Evolutionary conservation across 2,888 invertebrate genomes (phyloP), one percentile per base, ranked within the genome.

Genomic region (Ochlodes sylvanus): DNA sequence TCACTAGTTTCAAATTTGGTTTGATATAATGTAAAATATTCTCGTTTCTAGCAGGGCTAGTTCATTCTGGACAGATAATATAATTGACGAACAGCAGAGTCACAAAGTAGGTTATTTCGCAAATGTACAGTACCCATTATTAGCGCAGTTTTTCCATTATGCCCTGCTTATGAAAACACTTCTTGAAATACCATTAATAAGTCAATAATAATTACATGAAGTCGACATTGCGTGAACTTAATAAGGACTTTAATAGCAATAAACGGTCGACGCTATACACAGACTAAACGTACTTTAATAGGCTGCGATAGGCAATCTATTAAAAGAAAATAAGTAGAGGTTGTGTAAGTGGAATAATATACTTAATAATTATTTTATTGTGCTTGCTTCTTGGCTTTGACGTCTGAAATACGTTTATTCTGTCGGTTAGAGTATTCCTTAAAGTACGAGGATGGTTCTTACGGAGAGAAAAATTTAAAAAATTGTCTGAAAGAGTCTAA

Each of bases 181-280:
- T 84, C 75, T 77, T 73, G 82, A 79, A 85, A 86, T 77, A 71
- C 76, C 73, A 75, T 77, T 79, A 76, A 77, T 76, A 75, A 76
- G 70, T 68, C 71, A 70, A 76, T 73, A 72, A 69, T 71, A 72
- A 71, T 73, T 70, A 72, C 68, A 71, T 69, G 69, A 63, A 68
- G 54, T 52, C 56, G 32, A 58, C 47, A 56, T 66, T 71, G 68
- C 63, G 61, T 68, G 69, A 55, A 69, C 64, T 55, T 65, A 69
- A 69, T 68, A 62, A 57, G 47, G 54, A 55, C 12, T 63, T 66
- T 38, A 52, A 52, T 52, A 44, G 27, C 7, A 58, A 42, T 55
- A 61, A 47, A 34, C 32, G 15, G 1, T 15, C 44, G 17, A 2
- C 19, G 50, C 10, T 50, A 19, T n/a, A 50, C 12, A 19, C 15